Evolutionary conservation across 1,140 invertebrate species (phyloP).

Genomic region (Zaprionus ghesquierei): DNA sequence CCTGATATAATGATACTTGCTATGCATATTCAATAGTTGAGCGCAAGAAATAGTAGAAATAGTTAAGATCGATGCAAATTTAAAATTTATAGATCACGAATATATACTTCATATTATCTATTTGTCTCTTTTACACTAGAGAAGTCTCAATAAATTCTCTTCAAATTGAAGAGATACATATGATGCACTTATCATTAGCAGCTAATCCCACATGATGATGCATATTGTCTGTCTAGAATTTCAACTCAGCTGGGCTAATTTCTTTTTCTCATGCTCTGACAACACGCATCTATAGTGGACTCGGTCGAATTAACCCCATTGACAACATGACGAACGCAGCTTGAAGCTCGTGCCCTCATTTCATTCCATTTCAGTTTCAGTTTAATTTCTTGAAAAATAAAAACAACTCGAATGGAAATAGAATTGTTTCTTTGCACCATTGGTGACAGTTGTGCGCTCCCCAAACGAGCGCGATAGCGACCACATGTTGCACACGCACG

Average conservation of each 20-base stretch:
- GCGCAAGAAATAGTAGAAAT: not conserved
- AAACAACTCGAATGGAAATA: conserved; percentile 1
- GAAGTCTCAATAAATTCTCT: not conserved
- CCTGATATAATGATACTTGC: not conserved
- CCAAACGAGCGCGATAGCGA: conserved; percentile 22
- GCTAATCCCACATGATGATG: not conserved
- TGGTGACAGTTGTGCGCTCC: conserved; percentile 15
- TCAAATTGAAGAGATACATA: not conserved
- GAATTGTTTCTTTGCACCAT: conserved; percentile 32
- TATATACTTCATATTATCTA: not conserved
- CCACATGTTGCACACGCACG: conserved; percentile 51
- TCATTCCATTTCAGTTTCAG: conserved; percentile 7
- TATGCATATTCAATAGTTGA: not conserved
- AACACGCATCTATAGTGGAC: not conserved
- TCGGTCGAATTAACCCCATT: conserved; percentile 32
- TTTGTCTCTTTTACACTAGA: not conserved
- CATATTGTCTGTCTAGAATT: not conserved
- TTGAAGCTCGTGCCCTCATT: conserved; percentile 30
- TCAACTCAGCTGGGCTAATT: not conserved
- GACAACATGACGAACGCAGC: conserved; percentile 1
- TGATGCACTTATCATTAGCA: not conserved
- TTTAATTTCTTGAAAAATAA: conserved; percentile 26
- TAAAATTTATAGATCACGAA: not conserved
- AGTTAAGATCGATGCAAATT: not conserved
- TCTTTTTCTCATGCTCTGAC: not conserved